Evolutionary conservation across 2,797 vertebrate genomes (phyloP).

Genomic region (Rhabdophis nuchalis): DNA sequence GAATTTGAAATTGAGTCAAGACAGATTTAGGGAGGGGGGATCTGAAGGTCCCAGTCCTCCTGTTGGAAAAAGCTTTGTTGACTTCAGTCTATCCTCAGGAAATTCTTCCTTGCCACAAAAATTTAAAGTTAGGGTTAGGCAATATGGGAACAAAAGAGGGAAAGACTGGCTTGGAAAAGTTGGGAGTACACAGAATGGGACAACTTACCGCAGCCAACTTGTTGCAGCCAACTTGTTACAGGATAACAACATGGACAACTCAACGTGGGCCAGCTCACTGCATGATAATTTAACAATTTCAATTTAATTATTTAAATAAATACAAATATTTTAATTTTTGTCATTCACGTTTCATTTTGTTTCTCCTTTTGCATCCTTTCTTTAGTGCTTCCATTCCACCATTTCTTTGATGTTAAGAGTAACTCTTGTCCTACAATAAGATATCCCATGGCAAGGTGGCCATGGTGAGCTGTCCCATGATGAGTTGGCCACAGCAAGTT

Average conservation of each 20-base stretch:
- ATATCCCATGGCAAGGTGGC: no score
- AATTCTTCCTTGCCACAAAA: not conserved
- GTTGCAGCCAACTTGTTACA: no score
- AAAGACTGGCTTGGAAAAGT: not conserved
- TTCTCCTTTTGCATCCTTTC: no score
- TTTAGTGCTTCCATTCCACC: no score
- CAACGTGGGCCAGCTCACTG: no score
- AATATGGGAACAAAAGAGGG: not conserved
- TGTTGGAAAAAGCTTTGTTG: not conserved
- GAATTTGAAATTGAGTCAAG: not conserved
- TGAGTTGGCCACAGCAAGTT: not conserved
- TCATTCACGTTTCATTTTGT: no score
- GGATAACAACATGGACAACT: no score
- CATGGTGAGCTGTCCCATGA: no score
- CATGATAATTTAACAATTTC: no score
- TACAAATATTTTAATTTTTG: no score
- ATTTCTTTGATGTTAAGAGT: not conserved
- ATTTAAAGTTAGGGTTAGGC: not conserved
- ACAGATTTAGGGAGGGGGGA: not conserved
- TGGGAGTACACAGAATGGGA: not conserved
- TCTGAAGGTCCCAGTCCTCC: not conserved
- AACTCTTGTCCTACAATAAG: not conserved
- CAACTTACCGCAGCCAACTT: no score
- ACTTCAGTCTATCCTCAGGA: not conserved
- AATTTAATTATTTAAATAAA: no score